Percentiles rank a stretch among this genome's conserved stretches.
These are phyloP conservation scores for Scaptomyza parva DNA, from an alignment of 2,888 invertebrate species.

Conservation along the genomic window DNA sequence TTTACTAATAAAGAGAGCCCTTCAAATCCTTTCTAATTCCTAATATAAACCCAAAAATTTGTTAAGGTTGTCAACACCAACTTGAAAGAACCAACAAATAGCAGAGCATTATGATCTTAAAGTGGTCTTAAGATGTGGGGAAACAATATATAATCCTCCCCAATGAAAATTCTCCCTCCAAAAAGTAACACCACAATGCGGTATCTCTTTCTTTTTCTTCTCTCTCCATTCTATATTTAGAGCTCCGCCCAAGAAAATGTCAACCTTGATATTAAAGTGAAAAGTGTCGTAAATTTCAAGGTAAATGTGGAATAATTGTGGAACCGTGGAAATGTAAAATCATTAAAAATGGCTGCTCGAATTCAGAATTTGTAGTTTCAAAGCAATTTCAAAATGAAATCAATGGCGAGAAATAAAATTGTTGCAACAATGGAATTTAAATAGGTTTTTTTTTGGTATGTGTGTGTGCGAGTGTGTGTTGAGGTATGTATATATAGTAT, in stretches of 20 bases:
- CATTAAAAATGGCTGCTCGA: slow-evolving; percentile 61
- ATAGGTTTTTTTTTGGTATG: slow-evolving; percentile 35
- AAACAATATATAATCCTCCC: slow-evolving; percentile 28
- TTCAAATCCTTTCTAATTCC: slow-evolving; percentile 21
- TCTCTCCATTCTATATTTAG: slow-evolving; percentile 45
- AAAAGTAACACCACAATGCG: slow-evolving; percentile 27
- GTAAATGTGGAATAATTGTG: slow-evolving; percentile 47
- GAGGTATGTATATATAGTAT: slow-evolving; percentile 12
- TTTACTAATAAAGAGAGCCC: not conserved
- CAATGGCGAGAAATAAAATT: slow-evolving; percentile 57
- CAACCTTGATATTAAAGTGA: slow-evolving; percentile 54
- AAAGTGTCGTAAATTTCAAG: slow-evolving; percentile 74
- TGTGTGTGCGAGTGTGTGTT: slow-evolving; percentile 18
- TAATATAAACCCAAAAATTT: slow-evolving; percentile 32
- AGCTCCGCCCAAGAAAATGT: slow-evolving; percentile 37
- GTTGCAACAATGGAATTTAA: slow-evolving; percentile 67
- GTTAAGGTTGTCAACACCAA: slow-evolving; percentile 64
- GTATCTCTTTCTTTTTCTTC: not conserved
- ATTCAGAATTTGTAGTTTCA: slow-evolving; percentile 30
- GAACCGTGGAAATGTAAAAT: slow-evolving; percentile 30
- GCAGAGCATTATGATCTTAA: slow-evolving; percentile 25
- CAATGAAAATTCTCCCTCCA: slow-evolving; percentile 5
- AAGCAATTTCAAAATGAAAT: slow-evolving; percentile 35
- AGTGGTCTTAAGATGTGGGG: slow-evolving; percentile 19
- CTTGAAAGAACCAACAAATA: slow-evolving; percentile 50